phyloP scores from a whole-genome alignment of 2,797 vertebrate species.

The Echeneis naucrates region DNA sequence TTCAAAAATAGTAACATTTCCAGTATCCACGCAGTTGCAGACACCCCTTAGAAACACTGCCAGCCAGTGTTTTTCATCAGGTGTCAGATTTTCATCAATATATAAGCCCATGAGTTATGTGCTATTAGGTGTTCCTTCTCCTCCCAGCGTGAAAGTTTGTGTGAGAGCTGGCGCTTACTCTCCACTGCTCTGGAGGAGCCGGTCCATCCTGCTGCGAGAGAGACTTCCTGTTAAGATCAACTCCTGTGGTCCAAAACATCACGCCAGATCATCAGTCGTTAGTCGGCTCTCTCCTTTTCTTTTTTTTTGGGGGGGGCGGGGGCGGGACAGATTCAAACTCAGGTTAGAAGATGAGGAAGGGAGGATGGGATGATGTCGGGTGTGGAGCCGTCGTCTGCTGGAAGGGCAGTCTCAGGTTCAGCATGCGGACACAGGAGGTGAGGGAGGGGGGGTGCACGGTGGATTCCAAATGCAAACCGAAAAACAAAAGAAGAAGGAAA shows the following conservation, averaged over 20 bases:
- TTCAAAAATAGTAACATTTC: slow-evolving; percentile 81
- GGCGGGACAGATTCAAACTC: slow-evolving; percentile 29
- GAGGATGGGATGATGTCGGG: slow-evolving; percentile 3
- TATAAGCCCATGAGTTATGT: slow-evolving; percentile 74
- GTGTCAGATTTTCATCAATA: slow-evolving; percentile 58
- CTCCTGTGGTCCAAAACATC: slow-evolving; percentile 52
- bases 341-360: slow-evolving; percentile 16
- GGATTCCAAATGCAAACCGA: slow-evolving; percentile 45
- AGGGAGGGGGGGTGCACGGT: background rate
- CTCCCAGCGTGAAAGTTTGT: slow-evolving; percentile 58
- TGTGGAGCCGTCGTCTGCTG: slow-evolving; percentile 46
- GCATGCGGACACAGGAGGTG: slow-evolving; percentile 31
- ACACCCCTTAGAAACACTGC: slow-evolving; percentile 46
- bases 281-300: slow-evolving; percentile 24
- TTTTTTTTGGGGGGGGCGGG: too few species aligned
- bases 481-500: slow-evolving; percentile 50
- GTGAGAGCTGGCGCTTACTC: slow-evolving; percentile 52
- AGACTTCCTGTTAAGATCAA: slow-evolving; percentile 44
- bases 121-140: slow-evolving; percentile 67
- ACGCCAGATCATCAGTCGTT: slow-evolving; percentile 39
- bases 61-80: slow-evolving; percentile 43
- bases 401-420: slow-evolving; percentile 60
- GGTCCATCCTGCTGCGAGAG: slow-evolving; percentile 59
- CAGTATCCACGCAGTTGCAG: slow-evolving; percentile 54
- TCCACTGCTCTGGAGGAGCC: slow-evolving; percentile 53